Evolutionary conservation across 2,797 vertebrate genomes (phyloP), one percentile per base, ranked within the genome.

Genomic region (Chaetophractus vellerosus): DNA sequence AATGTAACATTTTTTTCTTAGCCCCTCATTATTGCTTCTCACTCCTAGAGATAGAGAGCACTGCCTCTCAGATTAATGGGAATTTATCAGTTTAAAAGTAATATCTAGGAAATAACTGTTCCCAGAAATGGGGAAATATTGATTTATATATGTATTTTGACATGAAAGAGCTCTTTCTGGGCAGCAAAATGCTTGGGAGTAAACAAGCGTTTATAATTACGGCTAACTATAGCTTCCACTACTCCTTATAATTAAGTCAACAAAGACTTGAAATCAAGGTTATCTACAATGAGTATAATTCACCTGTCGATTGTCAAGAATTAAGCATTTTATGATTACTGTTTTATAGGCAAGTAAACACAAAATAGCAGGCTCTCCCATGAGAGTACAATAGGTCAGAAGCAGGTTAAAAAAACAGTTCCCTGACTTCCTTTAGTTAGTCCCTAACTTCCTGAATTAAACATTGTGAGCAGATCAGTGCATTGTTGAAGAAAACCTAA

Each of bases 291-390:
- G 18, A 87, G 72, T 86, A 72, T 80, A 87, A 94, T 72, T 94
- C 48, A 89, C 80, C 26, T 91, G 31, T 74, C 41, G 38, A 80
- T 76, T 81, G 68, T 92, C 69, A 71, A 38, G 9, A 76, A 72
- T 76, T 91, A 86, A 96, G 55, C 26, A 93, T 64, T 91, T 90
- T 74, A 68, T 87, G n/a, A 96, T 95, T 74, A 75, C 76, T 84
- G 50, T 64, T 94, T 95, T 75, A 91, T 48, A 95, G 45, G 63
- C 21, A 90, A 78, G 82, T 57, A 69, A 83, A 92, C 33, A 95
- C 86, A n/a, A 72, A 61, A 91, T 93, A 33, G 5, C 33, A 50
- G 38, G 80, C 61, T 50, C 57, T 63, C 36, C 36, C 59, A 31
- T 21, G 3, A 81, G 68, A 93, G 69, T 72, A 89, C 71, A 91